These are phyloP conservation scores for Gallinago paraguaiae DNA, from an alignment of 2,113 vertebrate species.

Conservation along the genomic window DNA sequence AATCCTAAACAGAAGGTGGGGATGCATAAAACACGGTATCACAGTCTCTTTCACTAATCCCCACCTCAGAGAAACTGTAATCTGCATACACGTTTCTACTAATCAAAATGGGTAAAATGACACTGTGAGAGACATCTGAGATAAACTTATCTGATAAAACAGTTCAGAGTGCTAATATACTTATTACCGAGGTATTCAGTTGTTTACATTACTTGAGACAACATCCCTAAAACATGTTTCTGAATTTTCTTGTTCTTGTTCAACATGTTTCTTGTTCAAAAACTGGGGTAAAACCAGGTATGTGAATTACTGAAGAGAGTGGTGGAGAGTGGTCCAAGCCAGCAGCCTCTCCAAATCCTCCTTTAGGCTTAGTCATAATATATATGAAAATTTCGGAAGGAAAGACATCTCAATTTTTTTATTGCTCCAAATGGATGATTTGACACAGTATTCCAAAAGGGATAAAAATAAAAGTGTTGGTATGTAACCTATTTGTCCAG, in stretches of 20 bases:
- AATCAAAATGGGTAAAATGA: background rate
- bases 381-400: background rate
- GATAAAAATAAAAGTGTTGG: conserved; percentile 54
- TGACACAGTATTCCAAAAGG: background rate
- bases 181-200: background rate
- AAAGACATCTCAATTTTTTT: background rate
- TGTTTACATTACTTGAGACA: background rate
- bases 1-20: background rate
- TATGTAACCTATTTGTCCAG: conserved; percentile 40
- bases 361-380: background rate
- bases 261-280: background rate
- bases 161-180: background rate
- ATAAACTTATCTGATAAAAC: background rate
- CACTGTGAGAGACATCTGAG: background rate
- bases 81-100: background rate
- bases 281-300: background rate
- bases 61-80: background rate
- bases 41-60: background rate
- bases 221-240: background rate
- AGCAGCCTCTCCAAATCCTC: background rate
- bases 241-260: background rate
- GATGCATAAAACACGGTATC: background rate
- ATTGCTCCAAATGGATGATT: background rate
- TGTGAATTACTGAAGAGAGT: background rate
- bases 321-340: background rate